These are phyloP conservation scores for Melanotaenia parkinsoni DNA, from an alignment of 2,797 vertebrate genomes.

Conservation along the genomic window DNA sequence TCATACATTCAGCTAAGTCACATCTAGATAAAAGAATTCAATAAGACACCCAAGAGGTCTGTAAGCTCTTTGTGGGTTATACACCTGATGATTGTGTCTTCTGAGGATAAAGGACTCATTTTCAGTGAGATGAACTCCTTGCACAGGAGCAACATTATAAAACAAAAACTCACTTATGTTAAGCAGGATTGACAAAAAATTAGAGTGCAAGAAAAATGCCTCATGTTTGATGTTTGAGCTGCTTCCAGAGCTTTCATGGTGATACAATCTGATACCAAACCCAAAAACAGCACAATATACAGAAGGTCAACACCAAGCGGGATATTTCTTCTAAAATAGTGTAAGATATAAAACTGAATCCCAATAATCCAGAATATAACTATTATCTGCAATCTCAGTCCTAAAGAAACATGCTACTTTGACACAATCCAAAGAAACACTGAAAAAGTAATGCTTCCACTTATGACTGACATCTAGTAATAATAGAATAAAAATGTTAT, in stretches of 20 bases:
- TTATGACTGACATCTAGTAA: constrained; percentile 9
- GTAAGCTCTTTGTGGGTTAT: constrained; percentile 42
- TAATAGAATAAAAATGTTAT: not conserved
- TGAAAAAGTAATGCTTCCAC: not conserved
- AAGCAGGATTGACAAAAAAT: constrained; percentile 1
- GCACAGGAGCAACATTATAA: not conserved
- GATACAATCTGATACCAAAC: constrained; percentile 4
- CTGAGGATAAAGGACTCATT: constrained; percentile 13
- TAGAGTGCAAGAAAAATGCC: not conserved
- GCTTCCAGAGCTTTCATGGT: not conserved
- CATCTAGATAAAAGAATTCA: constrained; percentile 72
- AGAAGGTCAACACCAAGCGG: constrained; percentile 25
- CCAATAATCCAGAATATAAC: constrained; percentile 7
- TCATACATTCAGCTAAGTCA: constrained; percentile 70
- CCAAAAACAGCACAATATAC: constrained; percentile 23
- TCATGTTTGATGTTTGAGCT: constrained; percentile 14
- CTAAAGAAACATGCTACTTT: constrained; percentile 13
- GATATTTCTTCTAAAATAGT: constrained; percentile 8
- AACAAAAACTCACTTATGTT: not conserved
- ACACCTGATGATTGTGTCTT: constrained; percentile 25
- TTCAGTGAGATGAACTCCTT: constrained; percentile 2
- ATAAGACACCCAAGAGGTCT: constrained; percentile 37
- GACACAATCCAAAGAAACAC: constrained; percentile 21
- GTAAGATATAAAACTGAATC: constrained; percentile 30
- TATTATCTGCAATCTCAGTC: constrained; percentile 2